Evolutionary conservation across 2,888 invertebrate genomes (phyloP), one percentile per base, ranked within the genome.

Genomic region (Rhorus exstirpatorius): DNA sequence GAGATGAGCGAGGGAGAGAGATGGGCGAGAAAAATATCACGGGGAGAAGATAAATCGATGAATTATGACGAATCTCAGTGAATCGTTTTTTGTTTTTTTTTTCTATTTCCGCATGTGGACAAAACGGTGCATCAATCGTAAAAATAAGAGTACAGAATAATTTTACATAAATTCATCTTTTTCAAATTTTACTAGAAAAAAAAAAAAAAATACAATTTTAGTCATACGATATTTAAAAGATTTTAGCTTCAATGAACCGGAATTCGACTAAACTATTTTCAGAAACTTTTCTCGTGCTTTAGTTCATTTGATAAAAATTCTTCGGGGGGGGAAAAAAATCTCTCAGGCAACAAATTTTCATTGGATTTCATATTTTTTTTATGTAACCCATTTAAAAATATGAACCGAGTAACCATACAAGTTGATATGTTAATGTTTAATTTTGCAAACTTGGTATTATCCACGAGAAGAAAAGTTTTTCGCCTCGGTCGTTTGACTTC

Each of bases 41-140:
- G 31, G 49, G 21, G 21, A 53, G 14, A 38, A 68, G 53, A 53
- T 51, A 38, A 68, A 68, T 68, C 41, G 14, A 41, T 12, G 14
- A 68, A 68, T 38, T 24, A 21, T 24, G 35, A 67, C n/a, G 41
- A 68, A 53, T 68, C 41, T 41, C 53, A 17, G 38, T 41, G 17
- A 38, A 68, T 24, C 58, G 17, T 31, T 8, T n/a, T 6, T 14
- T 55, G n/a, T 31, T 7, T 14, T 31, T 31, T 3, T 55, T 4
- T 55, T 6, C 7, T 1, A 55, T 6, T 44, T 10, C 44, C 6
- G 10, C 7, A 19, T 10, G 19, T 53, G 2, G 51, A 21, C 51
- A 31, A 31, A n/a, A n/a, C n/a, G n/a, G n/a, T n/a, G n/a, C n/a
- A n/a, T n/a, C n/a, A n/a, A n/a, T 7, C 17, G 14, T 61, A 12